A percentile compares a stretch with the other conserved stretches of the same genome.
These are phyloP conservation scores for Lampris megalopsis DNA, from an alignment of 2,113 vertebrate genomes.

Conservation along the genomic window DNA sequence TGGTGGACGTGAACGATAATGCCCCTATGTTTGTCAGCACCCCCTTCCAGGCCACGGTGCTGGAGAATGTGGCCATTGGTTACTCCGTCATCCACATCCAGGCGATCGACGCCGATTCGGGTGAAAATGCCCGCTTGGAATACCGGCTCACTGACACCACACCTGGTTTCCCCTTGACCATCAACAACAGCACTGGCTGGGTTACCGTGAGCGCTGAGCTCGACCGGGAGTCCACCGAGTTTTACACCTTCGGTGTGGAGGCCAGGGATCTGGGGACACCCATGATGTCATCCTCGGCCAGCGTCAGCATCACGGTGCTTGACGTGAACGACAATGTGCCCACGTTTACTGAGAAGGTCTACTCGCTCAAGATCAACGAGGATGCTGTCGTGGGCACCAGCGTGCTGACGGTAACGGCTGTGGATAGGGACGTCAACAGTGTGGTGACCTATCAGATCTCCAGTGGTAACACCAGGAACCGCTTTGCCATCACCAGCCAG, in stretches of 20 bases:
- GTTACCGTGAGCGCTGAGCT: conserved; percentile 89
- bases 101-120: conserved; percentile 92
- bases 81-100: conserved; percentile 95
- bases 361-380: conserved; percentile 93
- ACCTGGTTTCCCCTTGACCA: conserved; percentile 88
- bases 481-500: conserved; percentile 96
- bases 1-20: conserved; percentile 95
- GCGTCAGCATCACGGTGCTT: conserved; percentile 91
- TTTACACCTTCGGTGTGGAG: conserved; percentile 93
- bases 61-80: conserved; percentile 92
- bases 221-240: conserved; percentile 91
- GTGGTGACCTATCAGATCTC: conserved; percentile 97
- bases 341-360: conserved; percentile 90
- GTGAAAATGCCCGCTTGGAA: conserved; percentile 91
- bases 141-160: conserved; percentile 87
- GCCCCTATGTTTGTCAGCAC: conserved; percentile 97
- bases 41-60: conserved; percentile 93
- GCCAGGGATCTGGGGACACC: conserved; percentile 91
- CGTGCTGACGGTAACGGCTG: conserved; percentile 90
- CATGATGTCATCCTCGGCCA: conserved; percentile 92
- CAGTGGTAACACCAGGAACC: conserved; percentile 96
- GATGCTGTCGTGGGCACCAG: conserved; percentile 93
- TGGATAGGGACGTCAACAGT: conserved; percentile 93
- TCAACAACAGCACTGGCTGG: conserved; percentile 97
- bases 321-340: conserved; percentile 97